Evolutionary conservation across 2,113 vertebrate species (phyloP).

Genomic region (Halcyon senegalensis): DNA sequence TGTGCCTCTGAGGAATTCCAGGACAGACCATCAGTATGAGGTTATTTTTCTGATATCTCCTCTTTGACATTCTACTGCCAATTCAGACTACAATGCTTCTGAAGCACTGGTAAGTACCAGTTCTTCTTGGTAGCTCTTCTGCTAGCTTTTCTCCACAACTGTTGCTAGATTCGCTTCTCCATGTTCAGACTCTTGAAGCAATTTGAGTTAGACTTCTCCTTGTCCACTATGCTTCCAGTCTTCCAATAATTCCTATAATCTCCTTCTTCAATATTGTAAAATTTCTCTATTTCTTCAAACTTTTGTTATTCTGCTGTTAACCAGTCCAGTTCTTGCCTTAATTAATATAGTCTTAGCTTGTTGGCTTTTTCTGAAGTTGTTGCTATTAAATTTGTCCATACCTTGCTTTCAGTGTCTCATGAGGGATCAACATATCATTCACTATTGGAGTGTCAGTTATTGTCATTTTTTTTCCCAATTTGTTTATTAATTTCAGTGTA

Average conservation of each 20-base stretch:
- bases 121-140: background rate
- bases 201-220: background rate
- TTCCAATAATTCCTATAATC: background rate
- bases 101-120: background rate
- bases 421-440: background rate
- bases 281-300: background rate
- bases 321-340: background rate
- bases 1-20: background rate
- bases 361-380: background rate
- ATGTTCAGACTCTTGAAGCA: background rate
- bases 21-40: accelerated
- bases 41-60: background rate
- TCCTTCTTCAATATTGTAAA: background rate
- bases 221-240: accelerated
- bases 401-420: background rate
- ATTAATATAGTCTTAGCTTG: background rate
- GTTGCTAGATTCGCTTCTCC: background rate
- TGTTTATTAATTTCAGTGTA: background rate
- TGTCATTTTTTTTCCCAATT: background rate
- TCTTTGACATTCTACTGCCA: background rate
- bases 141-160: background rate
- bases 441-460: background rate
- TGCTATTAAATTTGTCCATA: background rate
- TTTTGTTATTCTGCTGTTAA: background rate
- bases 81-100: background rate